phyloP scores from a whole-genome alignment of 2,888 invertebrate genomes.

The Octonoba sinensis region DNA sequence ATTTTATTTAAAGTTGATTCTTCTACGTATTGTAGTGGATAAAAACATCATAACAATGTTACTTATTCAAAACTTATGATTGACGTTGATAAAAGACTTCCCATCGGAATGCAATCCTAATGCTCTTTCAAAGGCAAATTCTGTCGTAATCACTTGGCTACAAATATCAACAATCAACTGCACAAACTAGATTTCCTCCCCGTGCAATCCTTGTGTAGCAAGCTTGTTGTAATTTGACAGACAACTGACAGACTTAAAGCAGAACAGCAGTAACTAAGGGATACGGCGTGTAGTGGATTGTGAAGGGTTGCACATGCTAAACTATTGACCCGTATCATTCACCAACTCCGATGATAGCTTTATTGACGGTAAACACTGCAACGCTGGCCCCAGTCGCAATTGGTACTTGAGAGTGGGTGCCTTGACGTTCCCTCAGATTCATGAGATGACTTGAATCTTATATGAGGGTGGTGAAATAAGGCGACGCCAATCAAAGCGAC shows the following conservation, averaged over 20 bases:
- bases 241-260: conserved; percentile 15
- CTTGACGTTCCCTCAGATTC: not conserved
- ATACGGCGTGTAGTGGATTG: conserved; percentile 5
- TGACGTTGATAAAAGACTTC: no score
- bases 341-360: conserved; percentile 8
- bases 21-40: no score
- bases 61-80: no score
- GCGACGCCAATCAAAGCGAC: no score
- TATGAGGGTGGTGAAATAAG: no score
- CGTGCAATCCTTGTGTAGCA: not conserved
- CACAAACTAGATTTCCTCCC: conserved; percentile 11
- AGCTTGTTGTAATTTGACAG: conserved; percentile 28
- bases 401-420: not conserved
- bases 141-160: conserved; percentile 9
- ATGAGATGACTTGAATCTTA: no score
- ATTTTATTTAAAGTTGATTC: no score
- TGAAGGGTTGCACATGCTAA: not conserved
- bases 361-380: conserved; percentile 16
- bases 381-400: not conserved
- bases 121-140: not conserved
- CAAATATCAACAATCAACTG: conserved; percentile 7
- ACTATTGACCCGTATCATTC: conserved; percentile 3
- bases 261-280: conserved; percentile 14
- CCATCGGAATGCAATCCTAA: no score
- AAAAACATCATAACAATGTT: no score